Conservation (phyloP, 1,140 invertebrate genomes). For the Drosophila setifemur region DNA sequence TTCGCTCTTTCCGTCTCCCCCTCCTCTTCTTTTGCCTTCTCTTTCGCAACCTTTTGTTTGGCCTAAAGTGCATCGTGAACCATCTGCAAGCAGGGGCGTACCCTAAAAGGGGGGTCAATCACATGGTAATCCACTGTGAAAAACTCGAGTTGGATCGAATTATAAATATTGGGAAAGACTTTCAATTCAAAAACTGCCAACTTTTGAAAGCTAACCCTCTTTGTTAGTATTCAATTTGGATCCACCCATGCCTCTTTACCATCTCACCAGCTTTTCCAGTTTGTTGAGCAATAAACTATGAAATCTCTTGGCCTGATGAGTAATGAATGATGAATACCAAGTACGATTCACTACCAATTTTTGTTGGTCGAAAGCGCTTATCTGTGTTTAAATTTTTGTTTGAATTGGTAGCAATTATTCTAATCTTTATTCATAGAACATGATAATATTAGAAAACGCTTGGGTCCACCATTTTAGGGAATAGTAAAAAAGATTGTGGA, state of each 20-base stretch:
- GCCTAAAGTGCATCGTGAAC: constrained; percentile 10
- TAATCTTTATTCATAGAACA: background rate
- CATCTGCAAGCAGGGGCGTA: constrained; percentile 18
- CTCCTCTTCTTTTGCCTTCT: background rate
- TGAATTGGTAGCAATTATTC: background rate
- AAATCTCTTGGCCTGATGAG: constrained; percentile 22
- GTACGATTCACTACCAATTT: background rate
- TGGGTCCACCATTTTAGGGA: too few species aligned
- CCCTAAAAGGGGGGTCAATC: background rate
- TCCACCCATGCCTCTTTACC: background rate
- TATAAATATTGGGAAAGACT: too few species aligned
- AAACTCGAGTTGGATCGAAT: too few species aligned
- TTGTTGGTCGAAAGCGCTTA: background rate
- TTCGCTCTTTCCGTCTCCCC: background rate
- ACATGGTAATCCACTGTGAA: too few species aligned
- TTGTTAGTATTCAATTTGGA: background rate
- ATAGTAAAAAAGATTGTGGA: too few species aligned
- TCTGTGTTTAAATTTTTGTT: background rate
- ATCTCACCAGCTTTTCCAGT: constrained; percentile 8
- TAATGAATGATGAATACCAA: constrained; percentile 8
- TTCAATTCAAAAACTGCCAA: too few species aligned
- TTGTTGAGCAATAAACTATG: constrained; percentile 34
- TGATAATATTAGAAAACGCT: too few species aligned
- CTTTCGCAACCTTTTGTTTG: constrained; percentile 34
- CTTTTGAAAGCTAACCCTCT: background rate